Evolutionary conservation across 1,140 invertebrate species (phyloP).

Genomic region (Maconellicoccus hirsutus): DNA sequence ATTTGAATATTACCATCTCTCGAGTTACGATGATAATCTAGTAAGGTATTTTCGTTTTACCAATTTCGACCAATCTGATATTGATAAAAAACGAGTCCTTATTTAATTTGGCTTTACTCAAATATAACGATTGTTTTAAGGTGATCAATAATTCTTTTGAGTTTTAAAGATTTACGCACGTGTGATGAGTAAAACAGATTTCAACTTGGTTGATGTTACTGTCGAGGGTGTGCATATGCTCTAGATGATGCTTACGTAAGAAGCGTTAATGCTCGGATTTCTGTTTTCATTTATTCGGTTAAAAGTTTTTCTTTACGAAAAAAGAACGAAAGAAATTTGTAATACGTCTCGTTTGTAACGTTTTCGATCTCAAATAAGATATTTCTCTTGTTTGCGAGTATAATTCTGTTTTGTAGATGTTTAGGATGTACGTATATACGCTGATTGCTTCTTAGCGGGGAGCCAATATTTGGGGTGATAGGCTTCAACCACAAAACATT

Average conservation of each 20-base stretch:
- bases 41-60: too few relatives aligned
- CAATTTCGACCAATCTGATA: too few relatives aligned
- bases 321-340: not conserved
- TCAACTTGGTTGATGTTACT: too few relatives aligned
- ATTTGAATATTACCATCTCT: too few relatives aligned
- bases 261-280: not conserved
- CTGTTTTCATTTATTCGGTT: not conserved
- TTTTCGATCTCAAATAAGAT: slow-evolving; percentile 5
- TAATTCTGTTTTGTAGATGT: slow-evolving; percentile 4
- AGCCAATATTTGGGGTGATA: slow-evolving; percentile 8
- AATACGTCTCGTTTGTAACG: slow-evolving; percentile 8
- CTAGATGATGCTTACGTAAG: not conserved
- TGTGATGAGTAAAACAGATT: too few relatives aligned
- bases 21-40: too few relatives aligned
- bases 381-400: not conserved
- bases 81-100: too few relatives aligned
- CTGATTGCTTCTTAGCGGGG: slow-evolving; percentile 1
- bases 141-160: too few relatives aligned
- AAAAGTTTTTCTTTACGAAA: not conserved
- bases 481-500: not conserved
- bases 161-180: too few relatives aligned
- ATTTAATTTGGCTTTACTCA: too few relatives aligned
- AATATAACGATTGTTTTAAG: too few relatives aligned
- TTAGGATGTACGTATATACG: not conserved
- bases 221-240: not conserved